Base-by-base conservation (phyloP, 2,888 invertebrate genomes). In the Temnothorax ravouxi region DNA sequence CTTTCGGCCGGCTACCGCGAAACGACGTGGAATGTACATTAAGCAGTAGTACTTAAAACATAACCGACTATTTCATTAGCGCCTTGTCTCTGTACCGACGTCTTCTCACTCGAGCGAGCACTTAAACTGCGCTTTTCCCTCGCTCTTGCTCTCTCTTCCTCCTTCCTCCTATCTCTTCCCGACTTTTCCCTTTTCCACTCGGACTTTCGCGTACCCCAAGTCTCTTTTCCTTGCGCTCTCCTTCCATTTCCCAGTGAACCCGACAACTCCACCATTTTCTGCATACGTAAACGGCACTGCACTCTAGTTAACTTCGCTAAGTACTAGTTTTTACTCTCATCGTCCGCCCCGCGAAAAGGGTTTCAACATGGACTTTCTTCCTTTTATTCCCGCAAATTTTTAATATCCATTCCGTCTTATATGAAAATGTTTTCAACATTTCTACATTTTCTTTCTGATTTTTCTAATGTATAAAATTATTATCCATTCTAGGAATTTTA, bases 41-140 rank as follows among this genome's bases (percentile, higher is more conserved):
- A 85, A 89, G 84, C 86, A 72, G 87, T 82, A 83, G 90, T 88
- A 88, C 89, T 91, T 91, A 88, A 90, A 91, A 90, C 91, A 92
- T 92, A 91, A 91, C 91, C 90, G 89, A 89, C 89, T 90, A 91
- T 91, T 92, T 91, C 90, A 92, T 92, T 92, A 92, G 88, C 90
- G 90, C 89, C 88, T 89, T 90, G 87, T 89, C 91, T 87, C 86
- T 87, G 81, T 74, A 86, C 84, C 86, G 80, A 83, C 75, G 66
- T 69, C 83, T 84, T 79, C 87, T 86, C 86, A 72, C 86, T 86
- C 74, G 75, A 67, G 66, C 84, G 81, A 85, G 84, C 83, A 89
- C 87, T 91, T 89, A 87, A 91, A 88, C 84, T 87, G 84, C 74
- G 83, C 89, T 90, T 88, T 89, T 88, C 83, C 82, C 21, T 29